Conservation (phyloP, 2,888 invertebrate genomes). For the Dynastes hyllus region DNA sequence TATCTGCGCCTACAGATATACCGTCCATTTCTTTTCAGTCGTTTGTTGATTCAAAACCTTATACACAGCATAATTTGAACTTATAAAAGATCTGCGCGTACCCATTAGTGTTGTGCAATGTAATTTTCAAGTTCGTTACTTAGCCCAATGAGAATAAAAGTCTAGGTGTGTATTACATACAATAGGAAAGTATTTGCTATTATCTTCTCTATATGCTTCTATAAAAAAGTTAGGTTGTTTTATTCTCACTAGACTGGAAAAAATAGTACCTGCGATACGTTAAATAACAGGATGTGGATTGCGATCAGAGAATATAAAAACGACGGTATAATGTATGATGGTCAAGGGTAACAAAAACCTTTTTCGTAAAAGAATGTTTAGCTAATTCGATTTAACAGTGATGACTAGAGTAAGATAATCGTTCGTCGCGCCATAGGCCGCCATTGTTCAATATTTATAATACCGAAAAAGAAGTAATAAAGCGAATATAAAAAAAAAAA, state of each 20-base stretch:
- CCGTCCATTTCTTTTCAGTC: neutral
- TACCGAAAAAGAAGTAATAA: too few species aligned
- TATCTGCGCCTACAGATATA: neutral
- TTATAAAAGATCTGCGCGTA: too few species aligned
- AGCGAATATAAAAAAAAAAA: too few species aligned
- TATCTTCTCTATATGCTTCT: neutral
- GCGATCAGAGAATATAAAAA: conserved; percentile 14
- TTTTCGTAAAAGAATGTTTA: neutral
- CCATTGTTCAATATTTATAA: too few species aligned
- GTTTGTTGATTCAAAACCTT: neutral
- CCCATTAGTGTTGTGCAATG: neutral
- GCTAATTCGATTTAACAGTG: neutral
- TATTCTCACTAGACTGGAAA: conserved; percentile 23
- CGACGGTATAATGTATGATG: neutral
- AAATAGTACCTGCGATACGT: conserved; percentile 15
- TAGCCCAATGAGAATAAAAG: neutral
- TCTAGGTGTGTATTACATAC: neutral
- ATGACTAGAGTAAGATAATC: too few species aligned
- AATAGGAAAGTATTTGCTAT: neutral
- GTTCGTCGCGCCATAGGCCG: too few species aligned
- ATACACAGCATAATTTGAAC: neutral
- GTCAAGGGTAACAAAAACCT: neutral
- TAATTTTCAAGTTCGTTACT: neutral
- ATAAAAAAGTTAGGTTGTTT: neutral
- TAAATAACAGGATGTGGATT: conserved; percentile 25